Evolutionary conservation across 2,113 vertebrate genomes (phyloP).

Genomic region (Vulpes vulpes): DNA sequence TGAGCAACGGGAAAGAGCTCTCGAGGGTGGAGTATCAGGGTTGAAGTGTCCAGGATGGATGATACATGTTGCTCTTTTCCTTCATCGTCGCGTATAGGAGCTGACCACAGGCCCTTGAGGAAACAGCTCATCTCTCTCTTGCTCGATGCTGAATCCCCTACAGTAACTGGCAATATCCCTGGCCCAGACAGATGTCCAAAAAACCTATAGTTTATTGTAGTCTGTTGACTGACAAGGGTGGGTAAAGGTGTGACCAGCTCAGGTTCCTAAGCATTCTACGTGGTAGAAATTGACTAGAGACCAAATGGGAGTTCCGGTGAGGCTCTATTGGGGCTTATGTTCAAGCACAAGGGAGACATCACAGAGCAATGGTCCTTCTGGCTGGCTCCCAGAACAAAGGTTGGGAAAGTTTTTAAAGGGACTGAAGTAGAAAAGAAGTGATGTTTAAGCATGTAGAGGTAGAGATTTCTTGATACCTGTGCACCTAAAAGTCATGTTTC

Average conservation of each 20-base stretch:
- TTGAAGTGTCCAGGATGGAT: neutral
- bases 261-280: neutral
- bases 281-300: neutral
- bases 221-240: fast-evolving
- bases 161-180: neutral
- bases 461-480: neutral
- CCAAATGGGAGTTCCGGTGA: neutral
- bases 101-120: neutral
- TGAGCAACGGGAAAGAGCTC: neutral
- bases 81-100: neutral
- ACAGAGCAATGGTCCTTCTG: neutral
- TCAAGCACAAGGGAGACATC: neutral
- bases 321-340: neutral
- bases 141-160: neutral
- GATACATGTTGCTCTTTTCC: neutral
- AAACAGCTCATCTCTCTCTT: neutral
- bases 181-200: neutral
- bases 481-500: neutral
- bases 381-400: neutral
- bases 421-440: neutral
- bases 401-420: neutral
- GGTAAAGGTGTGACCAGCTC: neutral
- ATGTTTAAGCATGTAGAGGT: neutral
- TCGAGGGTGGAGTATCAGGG: fast-evolving
- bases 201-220: neutral